These are phyloP conservation scores for Melipona quadrifasciata DNA, from an alignment of 1,140 invertebrate genomes.

Conservation along the genomic window DNA sequence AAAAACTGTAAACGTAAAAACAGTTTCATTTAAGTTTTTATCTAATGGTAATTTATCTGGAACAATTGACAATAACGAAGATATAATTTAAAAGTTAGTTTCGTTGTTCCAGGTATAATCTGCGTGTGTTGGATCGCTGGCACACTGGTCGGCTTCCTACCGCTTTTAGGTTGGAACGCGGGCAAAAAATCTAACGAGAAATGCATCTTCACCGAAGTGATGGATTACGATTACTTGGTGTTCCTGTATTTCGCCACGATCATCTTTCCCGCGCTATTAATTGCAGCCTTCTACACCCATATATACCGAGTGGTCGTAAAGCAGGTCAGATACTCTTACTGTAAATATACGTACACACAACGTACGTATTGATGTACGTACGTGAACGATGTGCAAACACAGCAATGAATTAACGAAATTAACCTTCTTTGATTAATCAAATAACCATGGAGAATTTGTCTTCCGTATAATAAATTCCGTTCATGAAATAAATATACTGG, in stretches of 20 bases:
- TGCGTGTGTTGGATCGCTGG: constrained; percentile 92
- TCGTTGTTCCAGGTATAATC: constrained; percentile 88
- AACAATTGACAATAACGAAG: not conserved
- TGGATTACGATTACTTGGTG: constrained; percentile 93
- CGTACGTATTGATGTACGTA: no score
- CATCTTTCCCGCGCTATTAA: constrained; percentile 90
- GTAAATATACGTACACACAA: not conserved
- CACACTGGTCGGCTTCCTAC: constrained; percentile 90
- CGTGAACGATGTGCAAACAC: constrained; percentile 5
- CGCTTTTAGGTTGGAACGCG: constrained; percentile 93
- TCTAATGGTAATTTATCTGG: not conserved
- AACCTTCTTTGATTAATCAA: not conserved
- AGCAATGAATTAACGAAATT: constrained; percentile 24
- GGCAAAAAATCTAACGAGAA: constrained; percentile 81
- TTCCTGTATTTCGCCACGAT: constrained; percentile 95
- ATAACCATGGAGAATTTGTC: not conserved
- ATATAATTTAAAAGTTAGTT: not conserved
- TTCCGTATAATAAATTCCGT: not conserved
- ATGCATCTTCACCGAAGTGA: constrained; percentile 92
- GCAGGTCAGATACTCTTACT: constrained; percentile 84
- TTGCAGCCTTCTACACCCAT: constrained; percentile 92
- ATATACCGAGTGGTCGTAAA: constrained; percentile 94
- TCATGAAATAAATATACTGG: not conserved
- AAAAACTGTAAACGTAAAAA: not conserved
- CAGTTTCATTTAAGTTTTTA: not conserved